Evolutionary conservation across 2,797 vertebrate genomes (phyloP).

Genomic region (Todus mexicanus): DNA sequence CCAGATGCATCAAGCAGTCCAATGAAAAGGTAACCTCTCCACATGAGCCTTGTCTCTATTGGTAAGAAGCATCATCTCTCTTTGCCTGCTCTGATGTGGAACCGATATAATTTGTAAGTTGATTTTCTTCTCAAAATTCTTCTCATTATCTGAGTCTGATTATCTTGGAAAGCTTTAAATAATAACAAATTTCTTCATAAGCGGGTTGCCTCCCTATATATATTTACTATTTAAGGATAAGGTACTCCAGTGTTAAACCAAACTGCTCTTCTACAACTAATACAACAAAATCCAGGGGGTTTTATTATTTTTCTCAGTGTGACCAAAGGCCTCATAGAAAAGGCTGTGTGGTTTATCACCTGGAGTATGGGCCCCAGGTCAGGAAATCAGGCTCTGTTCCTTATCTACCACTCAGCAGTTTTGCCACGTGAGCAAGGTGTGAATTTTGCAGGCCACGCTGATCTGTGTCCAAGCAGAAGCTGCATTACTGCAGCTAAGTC

Average conservation of each 20-base stretch:
- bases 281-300: accelerated
- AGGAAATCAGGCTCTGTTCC: neutral
- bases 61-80: neutral
- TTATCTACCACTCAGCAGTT: neutral
- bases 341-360: neutral
- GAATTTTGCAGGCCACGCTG: neutral
- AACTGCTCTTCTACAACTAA: neutral
- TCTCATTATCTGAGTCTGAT: neutral
- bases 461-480: neutral
- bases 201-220: neutral
- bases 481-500: neutral
- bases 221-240: neutral
- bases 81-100: neutral
- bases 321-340: neutral
- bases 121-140: neutral
- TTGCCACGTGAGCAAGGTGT: neutral
- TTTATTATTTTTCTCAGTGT: neutral
- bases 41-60: neutral
- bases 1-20: neutral
- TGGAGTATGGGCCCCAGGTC: neutral
- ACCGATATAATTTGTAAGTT: neutral
- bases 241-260: neutral
- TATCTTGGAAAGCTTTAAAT: neutral
- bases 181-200: neutral
- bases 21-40: neutral